Conservation (phyloP, 2,113 vertebrate genomes). For the Rhinoderma darwinii region DNA sequence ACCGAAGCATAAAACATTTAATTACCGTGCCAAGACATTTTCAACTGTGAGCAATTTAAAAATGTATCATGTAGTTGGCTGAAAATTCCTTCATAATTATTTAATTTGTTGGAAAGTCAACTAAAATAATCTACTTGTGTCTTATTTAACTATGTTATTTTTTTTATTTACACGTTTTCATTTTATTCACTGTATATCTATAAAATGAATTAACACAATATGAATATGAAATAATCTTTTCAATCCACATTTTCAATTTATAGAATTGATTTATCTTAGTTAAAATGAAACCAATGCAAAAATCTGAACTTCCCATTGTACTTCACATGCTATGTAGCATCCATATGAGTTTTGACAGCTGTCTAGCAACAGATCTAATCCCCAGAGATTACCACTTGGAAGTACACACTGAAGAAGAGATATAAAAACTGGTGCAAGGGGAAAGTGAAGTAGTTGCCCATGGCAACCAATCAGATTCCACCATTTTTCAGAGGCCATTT, state of each 20-base stretch:
- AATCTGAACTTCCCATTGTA: background rate
- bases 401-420: too few species aligned
- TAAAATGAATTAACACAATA: background rate
- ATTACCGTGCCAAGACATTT: background rate
- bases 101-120: slow-evolving; percentile 15
- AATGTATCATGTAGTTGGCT: background rate
- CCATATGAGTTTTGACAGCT: too few species aligned
- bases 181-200: background rate
- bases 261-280: background rate
- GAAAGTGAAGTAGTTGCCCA: too few species aligned
- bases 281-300: background rate
- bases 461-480: too few species aligned
- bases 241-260: background rate
- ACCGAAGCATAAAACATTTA: background rate
- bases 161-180: background rate
- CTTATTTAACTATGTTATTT: background rate
- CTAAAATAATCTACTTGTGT: background rate
- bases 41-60: background rate
- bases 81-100: background rate
- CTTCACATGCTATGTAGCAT: background rate
- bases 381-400: too few species aligned
- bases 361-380: background rate
- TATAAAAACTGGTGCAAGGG: too few species aligned
- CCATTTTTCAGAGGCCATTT: too few species aligned
- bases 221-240: background rate